Base-by-base conservation (phyloP, 2,113 vertebrate species). In the Xenotilapia flavipinnis region DNA sequence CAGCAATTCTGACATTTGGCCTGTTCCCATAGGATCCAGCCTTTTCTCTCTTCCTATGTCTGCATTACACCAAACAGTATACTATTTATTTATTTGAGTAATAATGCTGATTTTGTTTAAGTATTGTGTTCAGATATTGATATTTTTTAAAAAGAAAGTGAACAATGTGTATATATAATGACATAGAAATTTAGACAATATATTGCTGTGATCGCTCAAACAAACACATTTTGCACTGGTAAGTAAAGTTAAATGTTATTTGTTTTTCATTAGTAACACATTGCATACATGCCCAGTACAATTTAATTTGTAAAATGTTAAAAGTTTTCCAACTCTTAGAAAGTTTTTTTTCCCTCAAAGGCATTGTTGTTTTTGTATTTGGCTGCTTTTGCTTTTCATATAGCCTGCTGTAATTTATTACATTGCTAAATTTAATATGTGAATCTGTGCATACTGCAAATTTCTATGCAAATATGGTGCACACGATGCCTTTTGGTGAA, bases 221-320 rank as follows among this genome's bases (percentile, higher is more conserved):
- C 36, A 38, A 15, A 70, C 83, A 84, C 68, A 87, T 89, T 91
- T 91, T 79, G 33, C 62, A 70, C 77, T 53, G 19, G 5, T 89
- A 85, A 83, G 31, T 82, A 77, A 86, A 62, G 87, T 86, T 85
- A 82, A 81, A 80, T 65, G 89, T 91, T 28, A 80, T 86, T 91
- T 60, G 87, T 83, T 73, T 83, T 75, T 85, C 80, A 88, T 88
- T 83, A 75, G 73, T 26, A 87, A 49, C 73, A 79, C 80, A 79
- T 31, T 87, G 31, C 58, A 26, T 26, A 79, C 26, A 81, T 21
- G 21, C 26, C 60, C 38, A 62, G 40, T 53, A 51, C 33, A 89
- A 68, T 84, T 54, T 53, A 19, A 79, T 80, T 83, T 85, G 6
- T 84, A 23, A 79, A 81, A 81, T 68, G 36, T 84, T 86, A 40